phyloP scores from a whole-genome alignment of 2,113 vertebrate species.

The Sardina pilchardus region DNA sequence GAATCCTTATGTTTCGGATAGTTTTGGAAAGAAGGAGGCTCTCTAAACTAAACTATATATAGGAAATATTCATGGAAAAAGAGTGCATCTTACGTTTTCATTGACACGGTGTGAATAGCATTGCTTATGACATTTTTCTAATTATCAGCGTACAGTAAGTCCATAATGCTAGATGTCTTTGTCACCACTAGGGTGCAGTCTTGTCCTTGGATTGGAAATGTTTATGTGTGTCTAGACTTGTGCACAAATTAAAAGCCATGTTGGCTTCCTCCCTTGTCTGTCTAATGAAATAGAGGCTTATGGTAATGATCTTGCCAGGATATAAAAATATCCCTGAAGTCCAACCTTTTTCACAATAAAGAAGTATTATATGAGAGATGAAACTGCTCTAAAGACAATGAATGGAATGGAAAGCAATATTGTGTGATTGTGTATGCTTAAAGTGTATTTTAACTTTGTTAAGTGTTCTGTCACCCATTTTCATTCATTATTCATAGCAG shows the following conservation, averaged over 20 bases:
- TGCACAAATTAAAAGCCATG: not conserved
- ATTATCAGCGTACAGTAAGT: not conserved
- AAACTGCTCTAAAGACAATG: not conserved
- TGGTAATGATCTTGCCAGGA: not conserved
- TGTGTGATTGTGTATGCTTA: not conserved
- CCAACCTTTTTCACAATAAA: not conserved
- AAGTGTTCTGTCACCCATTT: too few species aligned
- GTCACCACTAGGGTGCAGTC: slow-evolving; percentile 19
- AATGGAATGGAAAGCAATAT: not conserved
- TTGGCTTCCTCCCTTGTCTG: not conserved
- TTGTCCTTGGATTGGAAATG: not conserved
- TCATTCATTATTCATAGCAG: too few species aligned
- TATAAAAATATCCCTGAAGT: not conserved
- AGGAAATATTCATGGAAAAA: not conserved
- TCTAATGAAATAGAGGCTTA: not conserved
- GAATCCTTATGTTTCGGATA: not conserved
- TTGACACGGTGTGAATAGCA: slow-evolving; percentile 1
- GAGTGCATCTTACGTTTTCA: not conserved
- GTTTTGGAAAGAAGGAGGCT: not conserved
- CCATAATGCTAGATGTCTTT: not conserved
- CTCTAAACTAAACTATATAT: slow-evolving; percentile 4
- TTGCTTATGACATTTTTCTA: not conserved
- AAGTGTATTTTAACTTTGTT: not conserved
- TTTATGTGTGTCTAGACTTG: slow-evolving; percentile 2
- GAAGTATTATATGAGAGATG: not conserved